Conservation (phyloP, 1,140 invertebrate genomes). For the Dendrolimus kikuchii region DNA sequence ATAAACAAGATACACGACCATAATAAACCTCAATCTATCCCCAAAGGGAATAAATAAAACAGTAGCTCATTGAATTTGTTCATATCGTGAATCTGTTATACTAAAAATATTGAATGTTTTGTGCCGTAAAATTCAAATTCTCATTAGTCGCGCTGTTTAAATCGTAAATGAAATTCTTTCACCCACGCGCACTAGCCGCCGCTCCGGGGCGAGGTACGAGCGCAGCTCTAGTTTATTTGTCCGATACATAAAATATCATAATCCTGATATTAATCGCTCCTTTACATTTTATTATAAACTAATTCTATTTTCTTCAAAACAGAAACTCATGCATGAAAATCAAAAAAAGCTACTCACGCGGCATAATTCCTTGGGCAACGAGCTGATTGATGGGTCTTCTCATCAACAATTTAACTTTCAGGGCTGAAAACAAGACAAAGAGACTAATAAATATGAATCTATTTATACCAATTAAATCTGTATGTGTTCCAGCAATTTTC, state of each 20-base stretch:
- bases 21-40: no score
- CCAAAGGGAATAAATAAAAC: no score
- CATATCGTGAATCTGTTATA: no score
- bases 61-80: no score
- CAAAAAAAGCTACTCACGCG: conserved; percentile 85
- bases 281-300: no score
- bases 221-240: neutral
- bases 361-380: conserved; percentile 97
- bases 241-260: no score
- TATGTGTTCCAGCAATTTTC: no score
- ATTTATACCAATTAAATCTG: no score
- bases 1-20: no score
- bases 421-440: conserved; percentile 79
- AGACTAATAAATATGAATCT: neutral
- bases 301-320: neutral
- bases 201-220: neutral
- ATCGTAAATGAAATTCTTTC: conserved; percentile 59
- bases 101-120: no score
- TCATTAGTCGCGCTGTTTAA: conserved; percentile 41
- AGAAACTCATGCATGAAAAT: neutral
- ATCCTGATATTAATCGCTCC: no score
- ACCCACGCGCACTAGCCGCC: conserved; percentile 32
- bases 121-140: conserved; percentile 36
- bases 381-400: conserved; percentile 94
- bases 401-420: conserved; percentile 97